phyloP scores from a whole-genome alignment of 2,113 vertebrate species.

The Callocephalon fimbriatum region DNA sequence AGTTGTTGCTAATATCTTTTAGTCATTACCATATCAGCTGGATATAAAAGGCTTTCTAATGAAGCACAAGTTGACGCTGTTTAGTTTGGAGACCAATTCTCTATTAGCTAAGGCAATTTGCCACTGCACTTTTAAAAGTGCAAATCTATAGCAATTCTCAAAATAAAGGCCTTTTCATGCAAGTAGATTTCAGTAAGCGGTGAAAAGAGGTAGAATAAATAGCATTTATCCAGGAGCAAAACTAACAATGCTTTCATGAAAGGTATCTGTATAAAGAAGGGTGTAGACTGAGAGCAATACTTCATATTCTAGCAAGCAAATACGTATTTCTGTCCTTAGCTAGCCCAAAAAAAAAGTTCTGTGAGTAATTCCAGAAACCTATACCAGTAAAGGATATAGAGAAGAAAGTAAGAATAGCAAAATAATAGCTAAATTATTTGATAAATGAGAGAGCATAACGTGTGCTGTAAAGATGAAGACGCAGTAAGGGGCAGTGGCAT shows the following conservation, averaged over 20 bases:
- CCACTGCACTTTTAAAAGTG: not conserved
- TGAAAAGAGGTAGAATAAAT: not conserved
- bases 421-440: not conserved
- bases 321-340: not conserved
- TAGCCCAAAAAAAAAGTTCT: not conserved
- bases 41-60: slow-evolving; percentile 26
- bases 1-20: not conserved
- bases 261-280: not conserved
- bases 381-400: not conserved
- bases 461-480: not conserved
- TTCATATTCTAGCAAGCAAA: not conserved
- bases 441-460: not conserved
- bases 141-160: not conserved
- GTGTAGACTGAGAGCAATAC: not conserved
- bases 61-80: not conserved
- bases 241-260: not conserved
- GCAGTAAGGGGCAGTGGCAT: not conserved
- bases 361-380: not conserved
- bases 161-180: not conserved
- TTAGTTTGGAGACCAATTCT: slow-evolving; percentile 23
- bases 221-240: not conserved
- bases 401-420: not conserved
- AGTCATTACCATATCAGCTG: not conserved
- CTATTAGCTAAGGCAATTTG: slow-evolving; percentile 19
- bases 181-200: not conserved